phyloP scores from a whole-genome alignment of 2,797 vertebrate species.

The Pitangus sulphuratus region DNA sequence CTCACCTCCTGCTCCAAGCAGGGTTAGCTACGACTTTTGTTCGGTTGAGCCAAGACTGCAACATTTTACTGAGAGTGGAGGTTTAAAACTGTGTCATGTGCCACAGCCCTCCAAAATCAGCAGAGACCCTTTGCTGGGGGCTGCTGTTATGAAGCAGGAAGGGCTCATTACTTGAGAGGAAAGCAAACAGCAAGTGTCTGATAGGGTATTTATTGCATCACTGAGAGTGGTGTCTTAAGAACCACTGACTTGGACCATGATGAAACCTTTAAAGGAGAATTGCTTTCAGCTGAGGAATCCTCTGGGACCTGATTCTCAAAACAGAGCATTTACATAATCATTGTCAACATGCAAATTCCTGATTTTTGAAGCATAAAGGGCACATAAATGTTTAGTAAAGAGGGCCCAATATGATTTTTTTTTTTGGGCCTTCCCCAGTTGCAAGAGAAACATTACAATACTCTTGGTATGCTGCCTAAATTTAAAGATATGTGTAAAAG shows the following conservation, averaged over 20 bases:
- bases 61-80: neutral
- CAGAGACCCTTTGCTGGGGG: neutral
- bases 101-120: neutral
- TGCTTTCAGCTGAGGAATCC: conserved; percentile 35
- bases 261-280: conserved; percentile 50
- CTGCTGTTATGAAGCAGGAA: neutral
- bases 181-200: neutral
- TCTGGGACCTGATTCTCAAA: conserved; percentile 32
- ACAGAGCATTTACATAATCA: conserved; percentile 45
- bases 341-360: conserved; percentile 51
- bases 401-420: neutral
- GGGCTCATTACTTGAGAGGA: neutral
- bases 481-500: neutral
- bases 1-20: neutral
- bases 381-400: conserved; percentile 21
- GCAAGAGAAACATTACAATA: neutral
- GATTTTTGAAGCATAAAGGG: conserved; percentile 43
- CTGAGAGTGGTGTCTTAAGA: neutral
- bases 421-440: neutral
- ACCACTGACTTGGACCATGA: neutral
- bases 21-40: neutral
- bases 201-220: neutral
- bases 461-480: neutral
- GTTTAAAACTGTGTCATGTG: neutral
- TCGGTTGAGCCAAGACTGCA: neutral